phyloP scores from a whole-genome alignment of 2,888 invertebrate species.

The Netelia virgata region DNA sequence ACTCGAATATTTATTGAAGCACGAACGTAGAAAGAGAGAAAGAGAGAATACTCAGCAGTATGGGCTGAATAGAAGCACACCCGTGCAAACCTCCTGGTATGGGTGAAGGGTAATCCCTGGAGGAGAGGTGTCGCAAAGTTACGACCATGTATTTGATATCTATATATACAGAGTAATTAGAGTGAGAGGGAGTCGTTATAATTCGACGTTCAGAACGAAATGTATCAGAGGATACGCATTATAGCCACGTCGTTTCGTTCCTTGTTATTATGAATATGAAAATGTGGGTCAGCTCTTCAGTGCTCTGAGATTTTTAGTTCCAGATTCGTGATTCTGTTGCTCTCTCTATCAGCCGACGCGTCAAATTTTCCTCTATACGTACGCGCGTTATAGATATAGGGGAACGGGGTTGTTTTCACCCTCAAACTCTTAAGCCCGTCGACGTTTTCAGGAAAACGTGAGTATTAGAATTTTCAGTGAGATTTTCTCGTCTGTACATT shows the following conservation, averaged over 20 bases:
- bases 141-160: neutral
- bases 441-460: slow-evolving; percentile 39
- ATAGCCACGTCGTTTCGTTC: slow-evolving; percentile 28
- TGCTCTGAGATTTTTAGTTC: slow-evolving; percentile 18
- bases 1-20: slow-evolving; percentile 60
- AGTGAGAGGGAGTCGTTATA: slow-evolving; percentile 20
- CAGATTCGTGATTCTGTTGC: neutral
- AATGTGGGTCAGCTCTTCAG: slow-evolving; percentile 73
- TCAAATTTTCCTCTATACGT: neutral
- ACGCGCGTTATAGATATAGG: too few relatives aligned
- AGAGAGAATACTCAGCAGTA: slow-evolving; percentile 22
- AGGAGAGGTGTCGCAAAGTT: slow-evolving; percentile 67
- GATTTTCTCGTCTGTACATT: neutral
- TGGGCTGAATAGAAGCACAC: slow-evolving; percentile 37
- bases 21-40: slow-evolving; percentile 14
- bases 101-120: slow-evolving; percentile 66
- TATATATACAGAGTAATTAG: slow-evolving; percentile 1
- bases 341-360: neutral
- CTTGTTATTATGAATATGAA: slow-evolving; percentile 71
- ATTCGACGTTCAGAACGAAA: slow-evolving; percentile 2
- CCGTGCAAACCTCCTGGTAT: slow-evolving; percentile 2
- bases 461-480: neutral
- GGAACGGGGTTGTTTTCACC: too few relatives aligned
- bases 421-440: neutral
- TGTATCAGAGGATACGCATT: slow-evolving; percentile 1